These are phyloP conservation scores for Tenthredo amoena DNA, from an alignment of 2,888 invertebrate genomes.

Conservation along the genomic window DNA sequence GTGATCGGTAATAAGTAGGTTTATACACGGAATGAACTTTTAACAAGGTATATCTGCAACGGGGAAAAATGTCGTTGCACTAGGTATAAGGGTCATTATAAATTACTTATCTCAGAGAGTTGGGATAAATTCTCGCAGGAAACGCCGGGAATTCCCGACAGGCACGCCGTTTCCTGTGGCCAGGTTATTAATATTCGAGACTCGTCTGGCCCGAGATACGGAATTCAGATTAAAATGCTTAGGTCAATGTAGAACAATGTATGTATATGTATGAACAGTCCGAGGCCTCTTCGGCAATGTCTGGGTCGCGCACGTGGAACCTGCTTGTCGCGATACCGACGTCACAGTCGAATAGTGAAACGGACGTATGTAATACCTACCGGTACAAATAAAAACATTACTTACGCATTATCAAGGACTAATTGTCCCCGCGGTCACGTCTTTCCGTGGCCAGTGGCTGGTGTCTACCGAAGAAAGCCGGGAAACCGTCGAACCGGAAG, in stretches of 20 bases:
- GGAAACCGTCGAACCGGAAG: constrained; percentile 31
- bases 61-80: background rate
- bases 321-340: constrained; percentile 18
- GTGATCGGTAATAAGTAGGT: background rate
- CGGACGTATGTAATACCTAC: background rate
- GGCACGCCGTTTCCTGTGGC: constrained; percentile 6
- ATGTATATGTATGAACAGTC: constrained; percentile 43
- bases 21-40: background rate
- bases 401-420: background rate
- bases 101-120: constrained; percentile 11
- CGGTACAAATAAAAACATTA: background rate
- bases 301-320: constrained; percentile 47
- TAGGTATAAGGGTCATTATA: background rate
- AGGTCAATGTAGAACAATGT: constrained; percentile 40
- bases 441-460: background rate
- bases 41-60: background rate
- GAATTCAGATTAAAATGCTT: constrained; percentile 43
- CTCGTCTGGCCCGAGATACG: constrained; percentile 38
- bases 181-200: constrained; percentile 31
- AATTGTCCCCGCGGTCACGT: constrained; percentile 40
- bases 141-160: constrained; percentile 32
- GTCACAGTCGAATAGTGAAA: constrained; percentile 21
- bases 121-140: constrained; percentile 32
- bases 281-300: constrained; percentile 24
- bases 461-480: constrained; percentile 9